Percentiles rank a stretch among this genome's conserved stretches.
Evolutionary conservation across 2,113 vertebrate genomes (phyloP).

Genomic region (Herpetotheres cachinnans): DNA sequence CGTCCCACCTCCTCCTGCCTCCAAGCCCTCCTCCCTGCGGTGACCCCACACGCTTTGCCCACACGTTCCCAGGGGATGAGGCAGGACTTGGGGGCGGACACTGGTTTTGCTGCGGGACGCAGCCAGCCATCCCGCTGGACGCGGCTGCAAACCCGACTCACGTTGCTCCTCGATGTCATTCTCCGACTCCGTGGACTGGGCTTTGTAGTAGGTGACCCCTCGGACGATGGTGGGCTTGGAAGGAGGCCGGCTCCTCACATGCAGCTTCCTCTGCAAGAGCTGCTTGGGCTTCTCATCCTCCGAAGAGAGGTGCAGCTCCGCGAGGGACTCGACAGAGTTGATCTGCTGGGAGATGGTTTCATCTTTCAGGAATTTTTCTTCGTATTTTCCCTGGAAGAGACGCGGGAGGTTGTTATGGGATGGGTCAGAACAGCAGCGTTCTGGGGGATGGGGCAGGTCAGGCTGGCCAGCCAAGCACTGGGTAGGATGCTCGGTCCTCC

Average conservation of each 20-base stretch:
- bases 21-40: not conserved
- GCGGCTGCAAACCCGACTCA: constrained; percentile 64
- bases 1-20: not conserved
- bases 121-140: not conserved
- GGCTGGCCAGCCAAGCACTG: accelerated
- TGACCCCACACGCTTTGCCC: not conserved
- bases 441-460: not conserved
- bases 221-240: constrained; percentile 84
- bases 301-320: constrained; percentile 18
- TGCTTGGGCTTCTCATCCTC: constrained; percentile 48
- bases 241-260: constrained; percentile 62
- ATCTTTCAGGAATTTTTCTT: constrained; percentile 79
- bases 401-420: not conserved
- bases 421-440: accelerated
- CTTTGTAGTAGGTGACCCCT: constrained; percentile 94
- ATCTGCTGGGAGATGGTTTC: constrained; percentile 72
- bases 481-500: not conserved
- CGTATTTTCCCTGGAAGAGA: constrained; percentile 76
- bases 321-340: constrained; percentile 60
- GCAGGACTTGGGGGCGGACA: not conserved
- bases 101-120: not conserved
- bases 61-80: not conserved
- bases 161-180: constrained; percentile 84
- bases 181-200: constrained; percentile 83
- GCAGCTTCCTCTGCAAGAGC: constrained; percentile 65